These are phyloP conservation scores for Leucoraja ocellata DNA, from an alignment of 2,797 vertebrate genomes.

Conservation along the genomic window DNA sequence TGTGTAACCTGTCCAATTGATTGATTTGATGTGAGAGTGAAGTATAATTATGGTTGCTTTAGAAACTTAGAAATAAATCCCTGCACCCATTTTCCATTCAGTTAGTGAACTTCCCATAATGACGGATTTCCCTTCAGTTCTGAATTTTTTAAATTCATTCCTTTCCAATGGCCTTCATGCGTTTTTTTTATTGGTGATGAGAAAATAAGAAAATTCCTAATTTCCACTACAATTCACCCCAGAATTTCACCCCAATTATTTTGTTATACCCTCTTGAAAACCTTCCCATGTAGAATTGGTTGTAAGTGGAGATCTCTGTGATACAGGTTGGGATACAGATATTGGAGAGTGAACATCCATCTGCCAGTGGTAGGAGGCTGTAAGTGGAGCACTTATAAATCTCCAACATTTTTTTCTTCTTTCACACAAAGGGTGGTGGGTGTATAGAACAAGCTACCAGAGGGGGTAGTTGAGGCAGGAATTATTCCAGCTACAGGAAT, in stretches of 20 bases:
- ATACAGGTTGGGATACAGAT: no score
- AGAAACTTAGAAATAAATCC: neutral
- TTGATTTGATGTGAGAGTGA: neutral
- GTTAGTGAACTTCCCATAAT: neutral
- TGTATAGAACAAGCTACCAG: no score
- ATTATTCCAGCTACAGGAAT: no score
- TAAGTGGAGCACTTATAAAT: neutral
- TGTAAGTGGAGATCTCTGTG: neutral
- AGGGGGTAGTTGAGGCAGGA: no score
- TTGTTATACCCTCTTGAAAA: neutral
- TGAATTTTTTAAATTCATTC: neutral
- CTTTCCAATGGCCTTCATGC: neutral
- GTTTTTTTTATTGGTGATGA: neutral
- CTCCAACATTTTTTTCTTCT: no score
- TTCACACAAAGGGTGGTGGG: no score
- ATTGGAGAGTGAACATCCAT: no score
- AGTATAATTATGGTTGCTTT: neutral
- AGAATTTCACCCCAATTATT: no score
- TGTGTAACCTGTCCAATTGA: neutral
- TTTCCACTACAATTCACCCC: neutral
- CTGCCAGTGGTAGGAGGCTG: neutral
- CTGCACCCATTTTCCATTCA: neutral
- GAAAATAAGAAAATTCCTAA: neutral
- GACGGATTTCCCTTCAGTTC: neutral
- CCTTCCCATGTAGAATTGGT: neutral